Conservation (phyloP, 2,113 vertebrate species). For the Thermophis baileyi region DNA sequence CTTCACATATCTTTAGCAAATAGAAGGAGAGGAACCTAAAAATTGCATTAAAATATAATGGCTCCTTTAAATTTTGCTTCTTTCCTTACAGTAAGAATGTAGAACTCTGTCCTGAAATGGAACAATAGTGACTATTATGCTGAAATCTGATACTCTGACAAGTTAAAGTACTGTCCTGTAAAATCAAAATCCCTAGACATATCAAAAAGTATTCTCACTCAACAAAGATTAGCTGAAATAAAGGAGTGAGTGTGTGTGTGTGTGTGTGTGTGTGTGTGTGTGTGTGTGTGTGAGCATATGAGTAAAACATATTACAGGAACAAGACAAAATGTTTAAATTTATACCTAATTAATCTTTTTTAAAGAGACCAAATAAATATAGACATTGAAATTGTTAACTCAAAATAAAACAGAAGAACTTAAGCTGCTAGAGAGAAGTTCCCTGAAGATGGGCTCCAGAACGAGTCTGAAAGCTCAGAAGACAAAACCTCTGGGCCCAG, state of each 20-base stretch:
- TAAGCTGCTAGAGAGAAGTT: too few species aligned
- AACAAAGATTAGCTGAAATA: constrained; percentile 13
- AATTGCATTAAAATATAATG: not conserved
- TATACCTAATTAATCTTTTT: not conserved
- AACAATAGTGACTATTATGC: constrained; percentile 2
- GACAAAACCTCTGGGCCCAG: too few species aligned
- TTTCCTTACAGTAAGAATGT: constrained; percentile 12
- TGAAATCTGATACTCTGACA: not conserved
- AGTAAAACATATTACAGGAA: not conserved
- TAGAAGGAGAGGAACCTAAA: not conserved
- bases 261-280: too few species aligned
- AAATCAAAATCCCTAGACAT: constrained; percentile 7
- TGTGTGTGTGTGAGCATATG: not conserved
- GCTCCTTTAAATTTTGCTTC: not conserved
- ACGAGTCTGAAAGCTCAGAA: too few species aligned
- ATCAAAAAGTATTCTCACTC: constrained; percentile 10
- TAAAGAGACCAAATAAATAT: not conserved
- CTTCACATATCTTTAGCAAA: constrained; percentile 19
- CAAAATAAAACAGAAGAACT: not conserved
- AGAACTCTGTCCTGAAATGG: not conserved
- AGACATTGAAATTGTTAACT: not conserved
- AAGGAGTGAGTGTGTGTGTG: not conserved
- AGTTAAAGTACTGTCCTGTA: constrained; percentile 31
- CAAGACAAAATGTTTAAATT: not conserved
- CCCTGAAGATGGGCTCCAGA: too few species aligned